phyloP scores from a whole-genome alignment of 2,888 invertebrate species.

The Phytoseiulus persimilis region DNA sequence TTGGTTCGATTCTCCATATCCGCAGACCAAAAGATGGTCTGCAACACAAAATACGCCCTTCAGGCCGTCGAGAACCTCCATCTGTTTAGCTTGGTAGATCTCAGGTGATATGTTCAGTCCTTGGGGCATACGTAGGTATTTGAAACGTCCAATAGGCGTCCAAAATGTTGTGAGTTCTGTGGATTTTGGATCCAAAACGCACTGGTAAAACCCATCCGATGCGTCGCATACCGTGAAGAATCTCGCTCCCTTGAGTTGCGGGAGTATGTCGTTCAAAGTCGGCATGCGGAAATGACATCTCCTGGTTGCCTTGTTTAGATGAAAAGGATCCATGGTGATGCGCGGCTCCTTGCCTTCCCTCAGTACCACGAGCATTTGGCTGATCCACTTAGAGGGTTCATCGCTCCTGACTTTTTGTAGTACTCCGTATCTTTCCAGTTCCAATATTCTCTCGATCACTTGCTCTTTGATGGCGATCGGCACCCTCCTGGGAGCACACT shows the following conservation, averaged over 20 bases:
- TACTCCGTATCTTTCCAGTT: neutral
- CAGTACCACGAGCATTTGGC: neutral
- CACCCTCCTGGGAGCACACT: neutral
- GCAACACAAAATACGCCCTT: neutral
- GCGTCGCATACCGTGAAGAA: neutral
- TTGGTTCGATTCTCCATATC: neutral
- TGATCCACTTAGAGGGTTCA: neutral
- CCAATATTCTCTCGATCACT: neutral
- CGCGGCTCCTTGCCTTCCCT: neutral
- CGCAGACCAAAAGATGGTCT: neutral
- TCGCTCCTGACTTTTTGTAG: neutral
- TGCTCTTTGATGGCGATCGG: neutral
- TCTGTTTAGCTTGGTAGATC: neutral
- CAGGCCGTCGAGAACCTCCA: neutral
- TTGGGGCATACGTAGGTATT: neutral
- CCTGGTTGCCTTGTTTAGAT: neutral
- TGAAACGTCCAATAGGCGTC: neutral
- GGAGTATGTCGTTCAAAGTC: neutral
- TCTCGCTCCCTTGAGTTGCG: neutral
- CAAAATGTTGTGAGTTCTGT: neutral
- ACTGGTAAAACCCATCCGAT: neutral
- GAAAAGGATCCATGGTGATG: neutral
- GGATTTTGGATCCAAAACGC: neutral
- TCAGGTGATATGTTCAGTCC: neutral
- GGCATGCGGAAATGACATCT: conserved; percentile 6